Percentiles rank a stretch among this genome's conserved stretches.
phyloP scores from a whole-genome alignment of 2,888 invertebrate genomes.

The Conus canariensis region DNA sequence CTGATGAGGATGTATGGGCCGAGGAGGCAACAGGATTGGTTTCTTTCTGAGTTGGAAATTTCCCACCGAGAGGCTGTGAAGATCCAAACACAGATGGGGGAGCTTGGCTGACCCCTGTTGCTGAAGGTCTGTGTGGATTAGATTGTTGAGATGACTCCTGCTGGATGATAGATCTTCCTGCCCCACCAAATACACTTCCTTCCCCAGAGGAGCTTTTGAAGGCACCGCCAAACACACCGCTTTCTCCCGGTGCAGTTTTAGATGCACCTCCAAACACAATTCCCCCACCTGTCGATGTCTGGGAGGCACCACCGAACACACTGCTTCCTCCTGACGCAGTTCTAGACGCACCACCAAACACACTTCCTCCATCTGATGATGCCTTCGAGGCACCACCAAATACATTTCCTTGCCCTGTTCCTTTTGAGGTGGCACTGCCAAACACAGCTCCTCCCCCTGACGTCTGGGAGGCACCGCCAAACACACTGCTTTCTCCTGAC shows the following conservation, averaged over 20 bases:
- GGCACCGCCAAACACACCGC: neutral
- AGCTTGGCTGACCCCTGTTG: neutral
- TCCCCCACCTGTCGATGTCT: neutral
- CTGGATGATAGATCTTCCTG: neutral
- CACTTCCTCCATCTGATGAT: neutral
- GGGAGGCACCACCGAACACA: neutral
- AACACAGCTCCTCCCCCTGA: neutral
- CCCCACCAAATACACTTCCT: conserved; percentile 14
- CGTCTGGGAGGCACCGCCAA: neutral
- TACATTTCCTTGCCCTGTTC: neutral
- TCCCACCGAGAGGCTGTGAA: neutral
- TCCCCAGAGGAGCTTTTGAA: neutral
- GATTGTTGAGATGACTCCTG: conserved; percentile 12
- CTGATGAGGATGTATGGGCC: neutral
- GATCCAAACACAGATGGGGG: conserved; percentile 11
- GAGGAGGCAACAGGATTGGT: neutral
- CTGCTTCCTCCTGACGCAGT: neutral
- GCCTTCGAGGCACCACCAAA: neutral
- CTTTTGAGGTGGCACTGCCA: neutral
- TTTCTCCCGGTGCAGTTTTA: neutral
- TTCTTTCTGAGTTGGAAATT: neutral
- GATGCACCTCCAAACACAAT: neutral
- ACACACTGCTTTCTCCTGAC: neutral
- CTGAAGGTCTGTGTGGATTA: neutral
- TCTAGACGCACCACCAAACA: neutral